Base-by-base conservation (phyloP, 1,140 invertebrate species). In the Caenorhabditis tropicalis region DNA sequence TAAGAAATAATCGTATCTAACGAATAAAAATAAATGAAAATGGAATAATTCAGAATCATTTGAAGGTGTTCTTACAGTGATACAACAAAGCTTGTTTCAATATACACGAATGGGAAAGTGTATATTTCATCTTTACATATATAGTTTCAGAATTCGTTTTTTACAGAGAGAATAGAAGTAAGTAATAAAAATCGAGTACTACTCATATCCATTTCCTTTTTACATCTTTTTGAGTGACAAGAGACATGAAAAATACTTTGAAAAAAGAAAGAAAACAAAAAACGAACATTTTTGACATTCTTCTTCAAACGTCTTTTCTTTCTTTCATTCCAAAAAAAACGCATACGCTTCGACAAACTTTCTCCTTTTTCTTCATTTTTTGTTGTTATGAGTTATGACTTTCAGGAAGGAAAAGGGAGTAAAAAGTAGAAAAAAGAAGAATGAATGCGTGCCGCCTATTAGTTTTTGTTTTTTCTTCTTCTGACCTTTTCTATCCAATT, bases 271-370 rank as follows among this genome's bases (percentile, higher is more conserved):
- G 36, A 43, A 43, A 74, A 74, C 65, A 39, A 74, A 46, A 43
- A 74, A 74, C 65, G 65, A 74, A 74, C 65, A 74, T 74, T 74
- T 74, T 74, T 46, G 65, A 74, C 65, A 74, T 74, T 74, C 36
- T 46, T 29, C 65, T 74, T 43, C 33, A 74, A 74, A 74, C 65
- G 36, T 74, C 65, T 74, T 74, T 74, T 36, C 43, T 43, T 21
- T 19, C n/a, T 36, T 65, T 65, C 43, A 3, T 24, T 10, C 36
- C 27, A 19, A 74, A 74, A 74, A 74, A 74, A n/a, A 36, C 65
- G 12, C 12, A 74, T 74, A 43, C 65, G 33, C 65, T 74, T 74
- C 65, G 36, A 31, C 65, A 74, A 74, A 74, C 65, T 74, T 74
- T 74, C 27, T 74, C 53, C 29, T 27, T 21, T 58, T 29, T 58